These are phyloP conservation scores for Pecten maximus DNA, from an alignment of 2,888 invertebrate genomes.

Conservation along the genomic window DNA sequence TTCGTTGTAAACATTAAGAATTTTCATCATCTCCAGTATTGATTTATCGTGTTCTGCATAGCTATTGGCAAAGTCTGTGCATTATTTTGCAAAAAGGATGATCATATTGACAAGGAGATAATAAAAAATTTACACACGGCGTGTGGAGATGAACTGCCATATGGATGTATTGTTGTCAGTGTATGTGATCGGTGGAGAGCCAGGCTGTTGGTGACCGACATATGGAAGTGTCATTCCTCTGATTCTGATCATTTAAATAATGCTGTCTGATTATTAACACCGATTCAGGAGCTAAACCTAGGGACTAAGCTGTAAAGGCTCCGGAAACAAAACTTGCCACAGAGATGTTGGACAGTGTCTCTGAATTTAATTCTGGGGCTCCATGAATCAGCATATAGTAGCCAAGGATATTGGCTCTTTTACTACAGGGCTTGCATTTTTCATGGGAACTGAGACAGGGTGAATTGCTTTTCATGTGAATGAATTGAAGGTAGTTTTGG, in stretches of 20 bases:
- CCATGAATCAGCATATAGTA: not conserved
- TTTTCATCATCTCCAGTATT: not conserved
- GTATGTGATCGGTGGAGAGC: not conserved
- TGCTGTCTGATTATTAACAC: not conserved
- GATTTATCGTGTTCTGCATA: not conserved
- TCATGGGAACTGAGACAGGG: not conserved
- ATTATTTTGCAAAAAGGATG: not conserved
- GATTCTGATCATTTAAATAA: not conserved
- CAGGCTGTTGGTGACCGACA: not conserved
- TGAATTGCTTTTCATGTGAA: not conserved
- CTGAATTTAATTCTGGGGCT: not conserved
- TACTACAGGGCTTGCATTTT: conserved; percentile 9
- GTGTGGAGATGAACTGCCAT: not conserved
- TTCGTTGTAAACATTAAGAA: not conserved
- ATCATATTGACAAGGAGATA: conserved; percentile 1
- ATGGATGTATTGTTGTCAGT: not conserved
- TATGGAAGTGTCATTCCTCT: not conserved
- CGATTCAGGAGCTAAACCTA: not conserved
- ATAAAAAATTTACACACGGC: not conserved
- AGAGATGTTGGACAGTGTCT: not conserved
- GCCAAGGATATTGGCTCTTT: not conserved
- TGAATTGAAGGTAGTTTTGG: not conserved
- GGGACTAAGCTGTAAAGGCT: not conserved
- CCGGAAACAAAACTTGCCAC: not conserved
- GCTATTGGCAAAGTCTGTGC: not conserved